phyloP scores from a whole-genome alignment of 2,797 vertebrate genomes.

The Halcyon badia region DNA sequence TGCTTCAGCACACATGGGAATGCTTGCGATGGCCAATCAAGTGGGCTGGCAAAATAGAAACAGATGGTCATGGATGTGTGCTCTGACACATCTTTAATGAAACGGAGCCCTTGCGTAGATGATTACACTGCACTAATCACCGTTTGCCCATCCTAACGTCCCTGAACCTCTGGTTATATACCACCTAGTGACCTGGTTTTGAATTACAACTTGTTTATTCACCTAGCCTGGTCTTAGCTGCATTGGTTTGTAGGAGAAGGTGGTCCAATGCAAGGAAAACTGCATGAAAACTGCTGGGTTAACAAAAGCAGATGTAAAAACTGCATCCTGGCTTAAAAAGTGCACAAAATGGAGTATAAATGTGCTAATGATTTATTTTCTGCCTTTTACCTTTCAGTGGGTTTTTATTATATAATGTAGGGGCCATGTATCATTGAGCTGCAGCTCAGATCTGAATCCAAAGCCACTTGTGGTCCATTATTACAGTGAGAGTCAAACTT shows the following conservation, averaged over 20 bases:
- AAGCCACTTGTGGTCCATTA: background rate
- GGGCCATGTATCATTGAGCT: background rate
- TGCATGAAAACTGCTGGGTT: background rate
- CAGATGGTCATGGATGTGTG: constrained; percentile 77
- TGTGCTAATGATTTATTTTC: background rate
- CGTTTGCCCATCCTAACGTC: constrained; percentile 27
- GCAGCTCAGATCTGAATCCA: background rate
- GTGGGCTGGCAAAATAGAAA: constrained; percentile 77
- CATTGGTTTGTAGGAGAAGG: background rate
- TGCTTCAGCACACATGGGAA: constrained; percentile 80
- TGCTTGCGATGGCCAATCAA: constrained; percentile 79
- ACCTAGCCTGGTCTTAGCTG: background rate
- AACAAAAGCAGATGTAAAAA: background rate
- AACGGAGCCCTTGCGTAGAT: background rate
- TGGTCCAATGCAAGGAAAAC: background rate
- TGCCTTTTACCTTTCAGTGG: background rate
- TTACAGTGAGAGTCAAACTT: background rate
- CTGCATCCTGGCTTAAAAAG: background rate
- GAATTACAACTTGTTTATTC: constrained; percentile 46
- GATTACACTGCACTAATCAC: constrained; percentile 2
- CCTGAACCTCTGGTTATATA: background rate
- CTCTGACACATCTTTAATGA: constrained; percentile 74
- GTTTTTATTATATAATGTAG: background rate
- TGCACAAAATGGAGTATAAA: background rate
- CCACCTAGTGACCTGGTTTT: constrained; percentile 32